phyloP scores from a whole-genome alignment of 2,113 vertebrate species.

The Notechis scutatus region DNA sequence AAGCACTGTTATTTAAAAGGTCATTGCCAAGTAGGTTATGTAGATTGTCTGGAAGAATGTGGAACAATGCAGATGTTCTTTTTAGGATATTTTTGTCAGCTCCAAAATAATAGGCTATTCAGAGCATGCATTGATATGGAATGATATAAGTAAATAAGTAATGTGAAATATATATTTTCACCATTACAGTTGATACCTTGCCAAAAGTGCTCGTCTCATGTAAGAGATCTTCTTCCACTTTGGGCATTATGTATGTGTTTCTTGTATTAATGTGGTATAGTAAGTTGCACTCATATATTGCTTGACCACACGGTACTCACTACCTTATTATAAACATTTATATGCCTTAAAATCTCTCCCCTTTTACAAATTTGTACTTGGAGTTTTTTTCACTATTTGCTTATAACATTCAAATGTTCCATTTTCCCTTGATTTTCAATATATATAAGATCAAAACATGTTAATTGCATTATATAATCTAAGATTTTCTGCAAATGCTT shows the following conservation, averaged over 20 bases:
- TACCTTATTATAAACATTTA: not conserved
- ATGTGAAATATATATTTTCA: slow-evolving; percentile 51
- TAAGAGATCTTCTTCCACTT: slow-evolving; percentile 11
- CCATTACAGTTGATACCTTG: slow-evolving; percentile 41
- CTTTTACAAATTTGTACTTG: not conserved
- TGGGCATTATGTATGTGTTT: not conserved
- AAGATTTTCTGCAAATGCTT: not conserved
- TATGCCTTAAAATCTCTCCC: not conserved
- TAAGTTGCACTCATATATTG: not conserved
- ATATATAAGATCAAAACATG: not conserved
- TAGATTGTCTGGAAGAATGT: slow-evolving; percentile 63
- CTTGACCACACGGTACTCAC: not conserved
- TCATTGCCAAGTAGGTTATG: slow-evolving; percentile 46
- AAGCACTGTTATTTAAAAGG: slow-evolving; percentile 61
- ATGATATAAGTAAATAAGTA: slow-evolving; percentile 43
- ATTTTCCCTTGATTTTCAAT: not conserved
- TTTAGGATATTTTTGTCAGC: slow-evolving; percentile 45
- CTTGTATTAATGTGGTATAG: not conserved
- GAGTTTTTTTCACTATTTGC: not conserved
- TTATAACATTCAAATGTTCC: not conserved
- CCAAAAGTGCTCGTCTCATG: slow-evolving; percentile 23
- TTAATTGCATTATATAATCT: not conserved
- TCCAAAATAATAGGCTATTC: slow-evolving; percentile 50
- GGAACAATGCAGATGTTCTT: slow-evolving; percentile 51
- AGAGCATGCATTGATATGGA: slow-evolving; percentile 52